These are phyloP conservation scores for Conomelus anceps DNA, from an alignment of 2,888 invertebrate genomes.

Conservation along the genomic window DNA sequence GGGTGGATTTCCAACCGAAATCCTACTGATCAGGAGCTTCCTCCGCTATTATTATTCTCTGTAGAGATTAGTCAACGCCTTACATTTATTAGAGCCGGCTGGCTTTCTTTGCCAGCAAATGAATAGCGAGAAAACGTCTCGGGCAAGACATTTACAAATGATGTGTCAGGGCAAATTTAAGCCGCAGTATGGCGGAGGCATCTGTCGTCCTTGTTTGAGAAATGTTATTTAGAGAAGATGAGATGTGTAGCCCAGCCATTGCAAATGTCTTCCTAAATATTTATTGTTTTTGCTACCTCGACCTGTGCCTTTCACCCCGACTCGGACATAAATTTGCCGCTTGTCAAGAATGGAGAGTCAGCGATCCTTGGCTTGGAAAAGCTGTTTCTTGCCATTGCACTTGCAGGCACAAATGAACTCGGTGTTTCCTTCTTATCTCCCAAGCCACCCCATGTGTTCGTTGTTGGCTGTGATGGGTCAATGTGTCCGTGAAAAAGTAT, in stretches of 20 bases:
- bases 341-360: no score
- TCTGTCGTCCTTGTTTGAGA: neutral
- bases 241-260: neutral
- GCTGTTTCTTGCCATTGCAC: neutral
- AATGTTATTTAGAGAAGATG: neutral
- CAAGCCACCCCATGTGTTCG: neutral
- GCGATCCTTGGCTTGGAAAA: neutral
- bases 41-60: neutral
- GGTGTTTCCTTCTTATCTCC: neutral
- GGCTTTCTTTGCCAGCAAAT: neutral
- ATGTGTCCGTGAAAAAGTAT: no score
- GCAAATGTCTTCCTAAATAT: neutral
- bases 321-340: neutral
- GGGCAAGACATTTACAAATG: neutral
- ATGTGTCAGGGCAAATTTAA: neutral
- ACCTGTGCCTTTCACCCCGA: neutral
- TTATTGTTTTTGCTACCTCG: neutral
- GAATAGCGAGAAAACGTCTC: neutral
- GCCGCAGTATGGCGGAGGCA: neutral
- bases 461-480: no score
- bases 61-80: neutral
- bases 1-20: neutral
- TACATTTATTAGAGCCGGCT: neutral
- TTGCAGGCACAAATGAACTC: neutral
- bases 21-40: neutral